Conservation (phyloP, 2,797 vertebrate species). For the Cheirogaleus major region DNA sequence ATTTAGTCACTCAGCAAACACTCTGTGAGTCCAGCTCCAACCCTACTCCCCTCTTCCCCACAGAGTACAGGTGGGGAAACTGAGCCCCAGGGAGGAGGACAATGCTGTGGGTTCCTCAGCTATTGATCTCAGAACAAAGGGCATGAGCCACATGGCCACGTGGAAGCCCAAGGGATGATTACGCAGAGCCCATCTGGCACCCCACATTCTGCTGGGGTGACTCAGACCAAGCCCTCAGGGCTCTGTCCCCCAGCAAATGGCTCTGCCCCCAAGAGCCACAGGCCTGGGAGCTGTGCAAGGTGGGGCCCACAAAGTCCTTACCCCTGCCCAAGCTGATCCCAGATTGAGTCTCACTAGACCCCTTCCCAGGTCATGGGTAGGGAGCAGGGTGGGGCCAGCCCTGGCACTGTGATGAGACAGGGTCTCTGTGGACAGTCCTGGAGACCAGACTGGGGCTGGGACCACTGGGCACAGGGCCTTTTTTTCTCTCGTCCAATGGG, state of each 20-base stretch:
- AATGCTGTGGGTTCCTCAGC: background rate
- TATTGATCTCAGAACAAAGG: background rate
- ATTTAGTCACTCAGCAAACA: background rate
- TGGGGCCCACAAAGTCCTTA: background rate
- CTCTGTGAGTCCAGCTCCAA: background rate
- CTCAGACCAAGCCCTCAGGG: background rate
- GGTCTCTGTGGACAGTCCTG: background rate
- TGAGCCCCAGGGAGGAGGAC: background rate
- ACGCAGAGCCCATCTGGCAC: background rate
- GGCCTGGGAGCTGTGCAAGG: background rate
- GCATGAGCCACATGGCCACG: background rate
- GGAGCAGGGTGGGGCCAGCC: background rate
- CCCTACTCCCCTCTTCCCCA: background rate
- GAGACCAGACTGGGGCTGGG: background rate
- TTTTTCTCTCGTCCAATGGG: background rate
- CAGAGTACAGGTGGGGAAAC: background rate
- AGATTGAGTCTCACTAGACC: background rate
- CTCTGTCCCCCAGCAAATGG: background rate
- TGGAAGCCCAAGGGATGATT: background rate
- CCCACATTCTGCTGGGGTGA: background rate
- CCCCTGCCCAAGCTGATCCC: background rate
- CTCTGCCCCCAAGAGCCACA: background rate
- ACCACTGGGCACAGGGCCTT: background rate
- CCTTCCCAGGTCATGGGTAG: fast-evolving
- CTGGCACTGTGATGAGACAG: background rate